phyloP scores from a whole-genome alignment of 2,113 vertebrate species.

The Tragelaphus scriptus region DNA sequence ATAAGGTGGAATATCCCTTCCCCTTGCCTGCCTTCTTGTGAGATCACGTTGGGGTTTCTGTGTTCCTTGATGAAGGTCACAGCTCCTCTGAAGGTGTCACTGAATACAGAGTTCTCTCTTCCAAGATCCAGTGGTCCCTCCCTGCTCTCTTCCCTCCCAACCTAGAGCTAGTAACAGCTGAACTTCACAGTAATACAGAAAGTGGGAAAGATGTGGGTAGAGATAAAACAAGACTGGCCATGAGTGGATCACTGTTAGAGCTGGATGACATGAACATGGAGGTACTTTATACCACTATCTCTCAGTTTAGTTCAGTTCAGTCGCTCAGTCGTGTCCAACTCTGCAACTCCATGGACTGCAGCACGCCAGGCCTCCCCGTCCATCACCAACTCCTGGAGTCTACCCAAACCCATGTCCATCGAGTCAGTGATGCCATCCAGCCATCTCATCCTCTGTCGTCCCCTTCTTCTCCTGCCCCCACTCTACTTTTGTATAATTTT shows the following conservation, averaged over 20 bases:
- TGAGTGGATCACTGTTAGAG: fast-evolving
- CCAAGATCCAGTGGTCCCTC: background rate
- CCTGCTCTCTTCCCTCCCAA: background rate
- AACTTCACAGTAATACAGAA: background rate
- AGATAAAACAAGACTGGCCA: background rate
- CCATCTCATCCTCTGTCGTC: no score
- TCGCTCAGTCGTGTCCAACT: no score
- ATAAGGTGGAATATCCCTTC: background rate
- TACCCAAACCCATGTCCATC: no score
- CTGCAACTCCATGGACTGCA: fast-evolving
- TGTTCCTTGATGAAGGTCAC: background rate
- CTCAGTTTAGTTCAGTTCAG: background rate
- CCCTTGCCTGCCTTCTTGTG: background rate
- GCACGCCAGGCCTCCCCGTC: no score
- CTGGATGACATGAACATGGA: background rate
- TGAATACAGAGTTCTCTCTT: background rate
- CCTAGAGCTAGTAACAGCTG: background rate
- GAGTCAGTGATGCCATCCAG: fast-evolving
- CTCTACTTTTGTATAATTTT: background rate
- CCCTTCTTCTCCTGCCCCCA: no score
- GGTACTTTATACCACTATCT: no score
- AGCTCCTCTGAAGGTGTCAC: background rate
- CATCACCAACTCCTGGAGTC: no score
- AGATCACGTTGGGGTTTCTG: background rate
- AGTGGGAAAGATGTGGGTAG: background rate